Percentiles rank a stretch among this genome's conserved stretches.
phyloP scores from a whole-genome alignment of 2,797 vertebrate genomes.

The Artibeus lituratus region DNA sequence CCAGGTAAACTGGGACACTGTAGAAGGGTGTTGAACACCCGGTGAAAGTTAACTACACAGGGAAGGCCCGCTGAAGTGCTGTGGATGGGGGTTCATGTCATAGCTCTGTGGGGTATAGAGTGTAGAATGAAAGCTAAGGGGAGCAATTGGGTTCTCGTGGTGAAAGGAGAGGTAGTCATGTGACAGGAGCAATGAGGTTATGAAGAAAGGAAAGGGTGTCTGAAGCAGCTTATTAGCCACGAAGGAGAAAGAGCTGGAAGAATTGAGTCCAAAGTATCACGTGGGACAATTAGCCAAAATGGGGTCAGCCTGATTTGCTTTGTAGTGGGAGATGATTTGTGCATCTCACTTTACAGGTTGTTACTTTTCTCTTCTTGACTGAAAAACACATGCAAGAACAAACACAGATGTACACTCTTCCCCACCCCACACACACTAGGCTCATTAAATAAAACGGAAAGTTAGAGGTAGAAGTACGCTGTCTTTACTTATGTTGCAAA shows the following conservation, averaged over 20 bases:
- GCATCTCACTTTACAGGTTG: not conserved
- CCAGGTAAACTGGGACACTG: not conserved
- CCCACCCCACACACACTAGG: rapidly evolving
- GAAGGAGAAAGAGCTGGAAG: not conserved
- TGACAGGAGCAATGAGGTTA: not conserved
- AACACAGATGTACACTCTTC: not conserved
- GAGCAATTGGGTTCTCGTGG: not conserved
- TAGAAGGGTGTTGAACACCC: not conserved
- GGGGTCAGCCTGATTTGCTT: not conserved
- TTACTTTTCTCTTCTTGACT: not conserved
- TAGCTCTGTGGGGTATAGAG: not conserved
- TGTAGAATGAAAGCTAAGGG: not conserved
- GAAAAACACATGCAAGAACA: not conserved
- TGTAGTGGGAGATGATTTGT: not conserved
- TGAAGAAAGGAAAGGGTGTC: not conserved
- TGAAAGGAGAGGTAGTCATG: not conserved
- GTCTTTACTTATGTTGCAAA: not conserved
- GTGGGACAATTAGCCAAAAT: not conserved
- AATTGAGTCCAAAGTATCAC: not conserved
- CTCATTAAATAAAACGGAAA: not conserved
- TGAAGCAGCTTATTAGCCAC: not conserved
- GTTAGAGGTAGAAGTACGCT: not conserved
- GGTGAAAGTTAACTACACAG: not conserved
- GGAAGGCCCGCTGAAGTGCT: not conserved
- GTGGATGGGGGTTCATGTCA: not conserved